phyloP scores from a whole-genome alignment of 2,113 vertebrate species.

The Ciconia boyciana region DNA sequence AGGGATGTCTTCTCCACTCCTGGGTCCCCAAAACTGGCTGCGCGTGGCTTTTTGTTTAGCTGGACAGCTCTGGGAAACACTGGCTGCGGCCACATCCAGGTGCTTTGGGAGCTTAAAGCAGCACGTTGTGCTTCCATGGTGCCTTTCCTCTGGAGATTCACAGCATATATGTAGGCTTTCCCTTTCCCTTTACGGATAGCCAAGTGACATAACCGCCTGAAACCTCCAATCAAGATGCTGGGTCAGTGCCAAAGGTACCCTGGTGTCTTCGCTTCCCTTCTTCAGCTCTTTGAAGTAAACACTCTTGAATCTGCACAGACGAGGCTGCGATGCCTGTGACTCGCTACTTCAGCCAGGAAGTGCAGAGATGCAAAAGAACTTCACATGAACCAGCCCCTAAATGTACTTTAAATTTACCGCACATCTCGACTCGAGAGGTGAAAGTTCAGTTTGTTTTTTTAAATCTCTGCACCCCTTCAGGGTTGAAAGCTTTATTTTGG shows the following conservation, averaged over 20 bases:
- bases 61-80: neutral
- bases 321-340: neutral
- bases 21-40: neutral
- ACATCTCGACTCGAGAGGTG: fast-evolving
- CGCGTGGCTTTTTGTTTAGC: neutral
- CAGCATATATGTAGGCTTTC: neutral
- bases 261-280: neutral
- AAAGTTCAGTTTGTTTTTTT: neutral
- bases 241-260: neutral
- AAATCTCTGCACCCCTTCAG: neutral
- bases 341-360: neutral
- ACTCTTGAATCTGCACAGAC: neutral
- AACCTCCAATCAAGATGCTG: neutral
- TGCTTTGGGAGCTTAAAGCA: neutral
- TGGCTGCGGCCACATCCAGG: neutral
- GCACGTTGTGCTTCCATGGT: fast-evolving
- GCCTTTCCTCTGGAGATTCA: neutral
- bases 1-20: neutral
- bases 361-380: neutral
- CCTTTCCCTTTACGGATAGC: neutral
- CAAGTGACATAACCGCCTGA: neutral
- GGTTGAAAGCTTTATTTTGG: neutral
- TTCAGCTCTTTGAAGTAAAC: neutral
- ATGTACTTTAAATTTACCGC: neutral
- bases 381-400: neutral